phyloP scores from a whole-genome alignment of 2,113 vertebrate species.

The Dipodomys spectabilis region DNA sequence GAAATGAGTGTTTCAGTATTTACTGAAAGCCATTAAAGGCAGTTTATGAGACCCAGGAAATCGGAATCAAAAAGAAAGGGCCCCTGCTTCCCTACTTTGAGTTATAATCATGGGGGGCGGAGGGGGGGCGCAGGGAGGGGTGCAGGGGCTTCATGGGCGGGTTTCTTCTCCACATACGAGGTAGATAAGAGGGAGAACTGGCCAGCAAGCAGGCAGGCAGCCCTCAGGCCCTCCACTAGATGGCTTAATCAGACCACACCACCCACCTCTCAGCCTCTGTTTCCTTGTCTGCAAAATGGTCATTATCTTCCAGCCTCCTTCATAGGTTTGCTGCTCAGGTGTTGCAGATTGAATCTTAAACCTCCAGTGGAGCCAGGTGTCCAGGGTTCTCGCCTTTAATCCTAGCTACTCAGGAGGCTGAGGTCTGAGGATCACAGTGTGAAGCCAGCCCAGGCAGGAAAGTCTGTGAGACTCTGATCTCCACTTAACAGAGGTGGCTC shows the following conservation, averaged over 20 bases:
- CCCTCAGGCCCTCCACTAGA: neutral
- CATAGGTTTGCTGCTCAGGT: neutral
- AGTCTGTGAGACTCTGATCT: no score
- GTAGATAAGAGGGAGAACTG: no score
- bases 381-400: no score
- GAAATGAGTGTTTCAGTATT: neutral
- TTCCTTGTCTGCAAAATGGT: neutral
- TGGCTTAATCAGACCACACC: neutral
- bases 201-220: rapidly evolving
- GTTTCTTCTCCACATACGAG: neutral
- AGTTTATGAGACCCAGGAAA: neutral
- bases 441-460: no score
- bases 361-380: no score
- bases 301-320: neutral
- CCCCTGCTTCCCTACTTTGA: neutral
- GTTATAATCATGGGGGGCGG: rapidly evolving
- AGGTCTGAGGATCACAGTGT: no score
- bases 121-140: rapidly evolving
- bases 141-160: no score
- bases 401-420: no score
- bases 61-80: neutral
- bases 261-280: neutral
- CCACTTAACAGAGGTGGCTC: no score
- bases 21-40: neutral
- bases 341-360: neutral